phyloP scores from a whole-genome alignment of 2,888 invertebrate species.

The Spilarctia lutea region DNA sequence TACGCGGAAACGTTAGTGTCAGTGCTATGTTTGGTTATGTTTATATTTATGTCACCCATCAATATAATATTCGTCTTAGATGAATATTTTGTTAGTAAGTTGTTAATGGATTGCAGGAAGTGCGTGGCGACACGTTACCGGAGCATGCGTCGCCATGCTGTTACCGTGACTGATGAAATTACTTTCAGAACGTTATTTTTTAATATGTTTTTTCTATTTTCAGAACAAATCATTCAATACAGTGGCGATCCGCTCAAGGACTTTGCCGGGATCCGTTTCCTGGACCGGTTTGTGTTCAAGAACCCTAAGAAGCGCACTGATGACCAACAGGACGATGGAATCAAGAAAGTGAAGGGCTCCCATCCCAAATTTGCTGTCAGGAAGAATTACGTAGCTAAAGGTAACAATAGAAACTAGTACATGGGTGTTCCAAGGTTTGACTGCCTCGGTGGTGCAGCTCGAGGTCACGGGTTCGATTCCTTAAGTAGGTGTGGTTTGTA shows the following conservation, averaged over 20 bases:
- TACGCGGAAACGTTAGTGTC: too few relatives aligned
- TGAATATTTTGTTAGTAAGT: too few relatives aligned
- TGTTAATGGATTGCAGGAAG: too few relatives aligned
- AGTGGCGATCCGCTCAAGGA: constrained; percentile 97
- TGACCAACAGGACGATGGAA: constrained; percentile 64
- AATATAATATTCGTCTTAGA: too few relatives aligned
- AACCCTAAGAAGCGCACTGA: constrained; percentile 91
- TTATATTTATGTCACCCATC: too few relatives aligned
- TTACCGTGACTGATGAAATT: too few relatives aligned
- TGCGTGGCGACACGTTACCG: too few relatives aligned
- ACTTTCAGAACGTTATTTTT: background rate
- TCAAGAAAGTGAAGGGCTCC: constrained; percentile 84
- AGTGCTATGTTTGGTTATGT: too few relatives aligned
- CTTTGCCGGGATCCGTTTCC: constrained; percentile 95
- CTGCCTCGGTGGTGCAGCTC: too few relatives aligned
- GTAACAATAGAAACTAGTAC: constrained; percentile 62
- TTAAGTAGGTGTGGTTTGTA: too few relatives aligned
- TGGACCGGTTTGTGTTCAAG: constrained; percentile 98
- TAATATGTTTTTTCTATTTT: background rate
- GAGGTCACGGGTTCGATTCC: too few relatives aligned
- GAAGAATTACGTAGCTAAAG: constrained; percentile 90
- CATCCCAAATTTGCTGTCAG: constrained; percentile 89
- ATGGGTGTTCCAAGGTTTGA: background rate
- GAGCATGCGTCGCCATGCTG: too few relatives aligned
- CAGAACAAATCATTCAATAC: constrained; percentile 92